Evolutionary conservation across 37 sponge, comb jelly and placozoan species (phyloP), one percentile per base, ranked within the genome.

Genomic region (Ephydatia muelleri): DNA sequence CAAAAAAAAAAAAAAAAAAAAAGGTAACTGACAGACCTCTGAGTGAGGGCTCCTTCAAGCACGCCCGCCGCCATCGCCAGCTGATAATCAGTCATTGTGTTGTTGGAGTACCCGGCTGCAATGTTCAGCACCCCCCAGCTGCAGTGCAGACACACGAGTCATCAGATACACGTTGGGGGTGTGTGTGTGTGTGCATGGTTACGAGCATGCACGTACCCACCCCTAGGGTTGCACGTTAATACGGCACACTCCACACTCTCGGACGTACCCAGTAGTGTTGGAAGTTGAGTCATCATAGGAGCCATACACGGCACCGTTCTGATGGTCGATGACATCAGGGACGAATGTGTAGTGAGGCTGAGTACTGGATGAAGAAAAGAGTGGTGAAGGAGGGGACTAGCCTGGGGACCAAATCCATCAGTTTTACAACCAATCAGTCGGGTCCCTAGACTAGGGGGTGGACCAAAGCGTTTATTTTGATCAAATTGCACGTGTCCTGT

Each of bases 61-160:
- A 71, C 75, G 2, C 90, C 90, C 0, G 90, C 90, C 38, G 85
- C 90, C 25, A 13, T 31, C 80, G 84, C 80, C 25, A 89, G 27
- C 27, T 38, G 40, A 25, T 75, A 26, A 38, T 89, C 85, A 28
- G 21, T 34, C 28, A 35, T 19, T 0, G 37, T 29, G 21, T 71
- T n/a, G 30, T 32, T 73, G 74, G 57, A 48, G 67, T 76, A 84
- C 2, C 86, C 86, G 26, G 80, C 76, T 6, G 76, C 85, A 21
- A 89, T 29, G 28, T 81, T 43, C 64, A 89, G 81, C 25, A 76
- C 68, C 9, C 39, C 77, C 90, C 90, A 89, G 28, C 90, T 89
- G 37, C 28, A 72, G 47, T 43, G 8, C 8, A 43, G 8, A 4
- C 8, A 43, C 8, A 11, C 47, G 8, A 11, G 8, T 43, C 8